phyloP scores from a whole-genome alignment of 2,797 vertebrate genomes.

The Enteromius mattozi region DNA sequence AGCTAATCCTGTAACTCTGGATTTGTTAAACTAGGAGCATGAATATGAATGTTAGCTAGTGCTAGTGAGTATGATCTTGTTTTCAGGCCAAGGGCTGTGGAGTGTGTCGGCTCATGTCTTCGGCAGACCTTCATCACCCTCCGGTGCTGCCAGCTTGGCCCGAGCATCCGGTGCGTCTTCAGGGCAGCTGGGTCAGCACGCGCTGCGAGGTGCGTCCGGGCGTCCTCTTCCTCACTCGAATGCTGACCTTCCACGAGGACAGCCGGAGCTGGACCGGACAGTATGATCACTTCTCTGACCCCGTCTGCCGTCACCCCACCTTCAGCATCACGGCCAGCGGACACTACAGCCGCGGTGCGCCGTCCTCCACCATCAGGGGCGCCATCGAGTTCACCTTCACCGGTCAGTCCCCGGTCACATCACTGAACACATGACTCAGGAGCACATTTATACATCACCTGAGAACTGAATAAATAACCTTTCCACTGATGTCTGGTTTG shows the following conservation, averaged over 20 bases:
- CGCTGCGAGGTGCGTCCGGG: slow-evolving; percentile 87
- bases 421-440: too few relatives aligned
- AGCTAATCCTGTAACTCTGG: too few relatives aligned
- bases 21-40: too few relatives aligned
- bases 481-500: background rate
- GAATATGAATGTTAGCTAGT: too few relatives aligned
- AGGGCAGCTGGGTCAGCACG: slow-evolving; percentile 88
- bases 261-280: slow-evolving; percentile 87
- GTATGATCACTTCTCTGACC: slow-evolving; percentile 88
- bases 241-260: slow-evolving; percentile 86
- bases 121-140: slow-evolving; percentile 81
- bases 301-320: slow-evolving; percentile 86
- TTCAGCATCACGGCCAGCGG: slow-evolving; percentile 87
- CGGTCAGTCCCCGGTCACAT: slow-evolving; percentile 69
- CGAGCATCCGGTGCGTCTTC: slow-evolving; percentile 81
- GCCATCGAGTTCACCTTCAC: slow-evolving; percentile 88
- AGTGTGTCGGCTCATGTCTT: slow-evolving; percentile 80
- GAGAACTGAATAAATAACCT: background rate
- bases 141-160: slow-evolving; percentile 81
- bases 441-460: background rate
- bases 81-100: slow-evolving; percentile 81
- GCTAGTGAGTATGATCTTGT: background rate
- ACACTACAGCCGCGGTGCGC: slow-evolving; percentile 83
- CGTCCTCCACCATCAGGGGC: slow-evolving; percentile 82
- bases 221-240: slow-evolving; percentile 87